These are phyloP conservation scores for Amphipoea oculea DNA, from an alignment of 2,888 invertebrate genomes.

Conservation along the genomic window DNA sequence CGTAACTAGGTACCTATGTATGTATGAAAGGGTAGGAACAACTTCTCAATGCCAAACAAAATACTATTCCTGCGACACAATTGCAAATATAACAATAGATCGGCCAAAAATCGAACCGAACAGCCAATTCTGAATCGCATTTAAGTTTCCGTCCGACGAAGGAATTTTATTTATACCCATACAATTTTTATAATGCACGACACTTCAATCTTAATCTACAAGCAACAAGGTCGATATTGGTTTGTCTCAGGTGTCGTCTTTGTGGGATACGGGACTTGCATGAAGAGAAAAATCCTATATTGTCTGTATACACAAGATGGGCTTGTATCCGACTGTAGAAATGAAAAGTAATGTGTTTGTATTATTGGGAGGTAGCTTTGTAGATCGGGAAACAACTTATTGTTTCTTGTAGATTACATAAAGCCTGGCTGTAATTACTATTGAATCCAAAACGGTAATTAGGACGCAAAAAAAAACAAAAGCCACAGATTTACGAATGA, in stretches of 20 bases:
- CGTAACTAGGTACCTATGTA: background rate
- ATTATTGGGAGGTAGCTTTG: slow-evolving; percentile 23
- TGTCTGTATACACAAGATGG: slow-evolving; percentile 51
- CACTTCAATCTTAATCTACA: background rate
- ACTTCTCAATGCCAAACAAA: slow-evolving; percentile 29
- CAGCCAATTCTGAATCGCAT: slow-evolving; percentile 64
- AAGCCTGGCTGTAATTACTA: background rate
- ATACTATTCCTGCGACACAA: slow-evolving; percentile 28
- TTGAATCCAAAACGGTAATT: background rate
- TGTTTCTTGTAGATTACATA: background rate
- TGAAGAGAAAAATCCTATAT: slow-evolving; percentile 60
- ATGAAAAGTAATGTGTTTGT: slow-evolving; percentile 57
- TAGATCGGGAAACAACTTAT: background rate
- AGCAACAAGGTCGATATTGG: slow-evolving; percentile 41
- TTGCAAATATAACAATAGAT: slow-evolving; percentile 38
- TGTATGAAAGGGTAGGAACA: slow-evolving; percentile 5
- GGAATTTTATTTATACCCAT: slow-evolving; percentile 58
- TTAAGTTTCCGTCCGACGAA: slow-evolving; percentile 56
- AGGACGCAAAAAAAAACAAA: background rate
- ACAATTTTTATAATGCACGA: slow-evolving; percentile 32
- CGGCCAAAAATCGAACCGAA: slow-evolving; percentile 55
- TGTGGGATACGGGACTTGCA: slow-evolving; percentile 51
- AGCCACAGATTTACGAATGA: background rate
- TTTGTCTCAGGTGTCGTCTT: background rate
- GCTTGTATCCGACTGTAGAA: slow-evolving; percentile 33